Conservation (phyloP, 2,888 invertebrate genomes). For the Drosophila greeni region DNA sequence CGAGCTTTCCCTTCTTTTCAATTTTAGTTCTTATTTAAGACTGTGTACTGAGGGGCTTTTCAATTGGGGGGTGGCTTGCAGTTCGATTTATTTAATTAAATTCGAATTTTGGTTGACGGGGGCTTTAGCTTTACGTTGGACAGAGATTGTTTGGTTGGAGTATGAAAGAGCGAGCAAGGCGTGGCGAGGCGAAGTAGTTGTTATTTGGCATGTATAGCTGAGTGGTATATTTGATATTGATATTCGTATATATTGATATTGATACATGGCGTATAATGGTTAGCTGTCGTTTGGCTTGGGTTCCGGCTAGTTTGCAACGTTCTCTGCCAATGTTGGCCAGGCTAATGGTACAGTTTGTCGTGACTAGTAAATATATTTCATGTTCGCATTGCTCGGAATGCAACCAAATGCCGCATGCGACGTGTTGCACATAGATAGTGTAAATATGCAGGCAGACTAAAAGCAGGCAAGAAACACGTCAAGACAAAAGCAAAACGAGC, state of each 20-base stretch:
- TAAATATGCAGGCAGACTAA: constrained; percentile 34
- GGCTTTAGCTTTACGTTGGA: constrained; percentile 34
- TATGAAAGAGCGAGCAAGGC: constrained; percentile 65
- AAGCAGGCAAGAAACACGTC: constrained; percentile 27
- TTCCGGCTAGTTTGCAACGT: constrained; percentile 48
- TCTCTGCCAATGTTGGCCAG: constrained; percentile 28
- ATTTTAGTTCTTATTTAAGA: constrained; percentile 21
- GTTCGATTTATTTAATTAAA: constrained; percentile 44
- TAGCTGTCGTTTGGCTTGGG: constrained; percentile 37
- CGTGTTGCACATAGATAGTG: constrained; percentile 56
- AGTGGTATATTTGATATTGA: constrained; percentile 39
- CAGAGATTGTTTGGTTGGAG: constrained; percentile 41
- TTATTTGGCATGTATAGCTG: constrained; percentile 42
- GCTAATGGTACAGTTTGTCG: constrained; percentile 40
- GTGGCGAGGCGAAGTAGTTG: constrained; percentile 56
- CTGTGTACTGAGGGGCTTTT: constrained; percentile 52
- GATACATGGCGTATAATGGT: constrained; percentile 28
- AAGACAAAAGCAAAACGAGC: constrained; percentile 38
- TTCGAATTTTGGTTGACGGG: constrained; percentile 31
- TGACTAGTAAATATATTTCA: constrained; percentile 43
- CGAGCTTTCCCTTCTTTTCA: constrained; percentile 38
- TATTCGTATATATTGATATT: constrained; percentile 36
- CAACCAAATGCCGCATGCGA: constrained; percentile 62
- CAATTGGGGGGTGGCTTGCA: constrained; percentile 53
- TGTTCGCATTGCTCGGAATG: constrained; percentile 46